A percentile compares a stretch with the other conserved stretches of the same genome.
These are phyloP conservation scores for Stenchaetothrips biformis DNA, from an alignment of 2,888 invertebrate species.

Conservation along the genomic window DNA sequence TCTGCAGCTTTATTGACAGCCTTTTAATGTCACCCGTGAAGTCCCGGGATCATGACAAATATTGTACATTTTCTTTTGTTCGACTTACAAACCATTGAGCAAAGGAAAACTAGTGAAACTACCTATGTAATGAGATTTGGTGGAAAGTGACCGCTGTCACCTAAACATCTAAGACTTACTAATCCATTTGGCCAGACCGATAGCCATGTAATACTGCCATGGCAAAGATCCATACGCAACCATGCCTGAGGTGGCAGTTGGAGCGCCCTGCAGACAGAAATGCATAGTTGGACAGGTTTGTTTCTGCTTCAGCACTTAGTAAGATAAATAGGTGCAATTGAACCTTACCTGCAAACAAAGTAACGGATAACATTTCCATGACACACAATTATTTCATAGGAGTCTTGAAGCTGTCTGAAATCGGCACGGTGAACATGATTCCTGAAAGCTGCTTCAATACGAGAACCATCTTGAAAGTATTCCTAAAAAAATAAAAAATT, in stretches of 20 bases:
- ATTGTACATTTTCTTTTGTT: no score
- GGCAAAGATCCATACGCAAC: constrained; percentile 85
- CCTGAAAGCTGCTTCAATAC: constrained; percentile 94
- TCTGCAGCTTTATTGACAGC: no score
- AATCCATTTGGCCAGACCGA: constrained; percentile 79
- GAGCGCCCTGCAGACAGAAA: constrained; percentile 65
- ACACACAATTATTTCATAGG: constrained; percentile 87
- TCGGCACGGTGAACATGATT: constrained; percentile 88
- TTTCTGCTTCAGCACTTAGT: background rate
- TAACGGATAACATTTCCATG: constrained; percentile 98
- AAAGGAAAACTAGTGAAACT: no score
- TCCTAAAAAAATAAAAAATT: constrained; percentile 54
- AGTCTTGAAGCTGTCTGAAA: constrained; percentile 70
- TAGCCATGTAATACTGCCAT: constrained; percentile 91
- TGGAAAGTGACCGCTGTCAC: constrained; percentile 89
- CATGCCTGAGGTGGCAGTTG: constrained; percentile 97
- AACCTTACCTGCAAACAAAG: constrained; percentile 74
- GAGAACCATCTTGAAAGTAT: constrained; percentile 87
- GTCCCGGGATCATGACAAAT: no score
- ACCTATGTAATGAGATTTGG: constrained; percentile 58
- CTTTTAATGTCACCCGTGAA: no score
- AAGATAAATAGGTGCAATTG: background rate
- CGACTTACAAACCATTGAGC: no score
- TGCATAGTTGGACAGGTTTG: background rate
- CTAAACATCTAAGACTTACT: constrained; percentile 72